phyloP scores from a whole-genome alignment of 2,888 invertebrate genomes.

The Pammene aurita region DNA sequence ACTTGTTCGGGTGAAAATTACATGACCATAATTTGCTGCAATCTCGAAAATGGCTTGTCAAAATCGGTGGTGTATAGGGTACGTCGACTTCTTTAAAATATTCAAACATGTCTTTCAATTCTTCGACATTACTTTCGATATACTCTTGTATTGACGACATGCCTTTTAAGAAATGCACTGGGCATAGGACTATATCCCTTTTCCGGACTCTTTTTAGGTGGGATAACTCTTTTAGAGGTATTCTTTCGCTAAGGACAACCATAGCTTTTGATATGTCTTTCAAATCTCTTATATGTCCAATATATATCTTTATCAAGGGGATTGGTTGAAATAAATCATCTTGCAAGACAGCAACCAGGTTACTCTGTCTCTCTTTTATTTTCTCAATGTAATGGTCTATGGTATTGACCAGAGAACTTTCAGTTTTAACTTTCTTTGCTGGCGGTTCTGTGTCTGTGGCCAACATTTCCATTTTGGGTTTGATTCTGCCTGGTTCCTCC shows the following conservation, averaged over 20 bases:
- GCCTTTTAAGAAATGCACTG: slow-evolving; percentile 52
- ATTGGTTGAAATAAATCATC: slow-evolving; percentile 78
- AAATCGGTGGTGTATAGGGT: slow-evolving; percentile 84
- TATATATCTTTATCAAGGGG: slow-evolving; percentile 82
- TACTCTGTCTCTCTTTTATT: slow-evolving; percentile 54
- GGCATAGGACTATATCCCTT: slow-evolving; percentile 83
- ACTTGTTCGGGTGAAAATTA: slow-evolving; percentile 91
- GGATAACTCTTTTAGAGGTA: slow-evolving; percentile 84
- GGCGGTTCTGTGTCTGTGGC: slow-evolving; percentile 59
- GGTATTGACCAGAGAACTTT: slow-evolving; percentile 40
- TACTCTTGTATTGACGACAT: slow-evolving; percentile 65
- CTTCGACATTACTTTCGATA: slow-evolving; percentile 71
- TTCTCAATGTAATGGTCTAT: slow-evolving; percentile 56
- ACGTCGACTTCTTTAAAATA: slow-evolving; percentile 82
- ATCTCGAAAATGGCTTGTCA: slow-evolving; percentile 86
- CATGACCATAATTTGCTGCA: slow-evolving; percentile 89
- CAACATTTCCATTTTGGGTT: slow-evolving; percentile 22
- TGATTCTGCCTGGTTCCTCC: slow-evolving; percentile 15
- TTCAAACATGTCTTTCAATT: slow-evolving; percentile 75
- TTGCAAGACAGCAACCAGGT: slow-evolving; percentile 80
- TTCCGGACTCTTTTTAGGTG: slow-evolving; percentile 89
- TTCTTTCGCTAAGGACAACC: slow-evolving; percentile 78
- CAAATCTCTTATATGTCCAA: slow-evolving; percentile 84
- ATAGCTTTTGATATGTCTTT: slow-evolving; percentile 86
- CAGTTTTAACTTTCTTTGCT: slow-evolving; percentile 57